phyloP scores from a whole-genome alignment of 2,888 invertebrate genomes.

The Scrobipalpa costella region DNA sequence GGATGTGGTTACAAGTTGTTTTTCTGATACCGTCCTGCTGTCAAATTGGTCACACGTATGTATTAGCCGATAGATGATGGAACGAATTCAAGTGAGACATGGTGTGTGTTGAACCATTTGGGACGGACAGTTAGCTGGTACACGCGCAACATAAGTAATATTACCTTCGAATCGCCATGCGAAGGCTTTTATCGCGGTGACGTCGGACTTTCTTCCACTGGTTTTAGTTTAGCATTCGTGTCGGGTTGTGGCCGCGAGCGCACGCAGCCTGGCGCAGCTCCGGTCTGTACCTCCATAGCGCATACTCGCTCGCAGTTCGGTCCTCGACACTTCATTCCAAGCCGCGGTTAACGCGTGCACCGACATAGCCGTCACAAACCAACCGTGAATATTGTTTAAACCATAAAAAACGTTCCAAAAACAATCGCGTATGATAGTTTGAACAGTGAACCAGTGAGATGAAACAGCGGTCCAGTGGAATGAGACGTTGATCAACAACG shows the following conservation, averaged over 20 bases:
- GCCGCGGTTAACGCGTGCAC: slow-evolving; percentile 35
- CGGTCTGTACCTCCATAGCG: not conserved
- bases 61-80: not conserved
- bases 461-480: slow-evolving; percentile 52
- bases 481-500: slow-evolving; percentile 55
- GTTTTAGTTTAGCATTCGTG: slow-evolving; percentile 69
- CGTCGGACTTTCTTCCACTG: slow-evolving; percentile 72
- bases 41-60: not conserved
- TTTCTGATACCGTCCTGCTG: slow-evolving; percentile 26
- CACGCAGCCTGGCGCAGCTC: slow-evolving; percentile 48
- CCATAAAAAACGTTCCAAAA: slow-evolving; percentile 46
- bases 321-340: slow-evolving; percentile 33
- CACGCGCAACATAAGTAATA: slow-evolving; percentile 59
- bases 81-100: slow-evolving; percentile 18
- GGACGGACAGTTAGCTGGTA: slow-evolving; percentile 52
- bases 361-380: slow-evolving; percentile 50
- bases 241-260: slow-evolving; percentile 58
- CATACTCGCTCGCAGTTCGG: not conserved
- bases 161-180: slow-evolving; percentile 60
- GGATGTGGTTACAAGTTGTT: slow-evolving; percentile 63
- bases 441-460: slow-evolving; percentile 51
- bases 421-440: slow-evolving; percentile 46
- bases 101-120: slow-evolving; percentile 34
- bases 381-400: slow-evolving; percentile 60
- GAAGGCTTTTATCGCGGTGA: slow-evolving; percentile 67